A percentile compares a stretch with the other conserved stretches of the same genome.
These are phyloP conservation scores for Gymnothorax javanicus DNA, from an alignment of 2,797 vertebrate genomes.

Conservation along the genomic window DNA sequence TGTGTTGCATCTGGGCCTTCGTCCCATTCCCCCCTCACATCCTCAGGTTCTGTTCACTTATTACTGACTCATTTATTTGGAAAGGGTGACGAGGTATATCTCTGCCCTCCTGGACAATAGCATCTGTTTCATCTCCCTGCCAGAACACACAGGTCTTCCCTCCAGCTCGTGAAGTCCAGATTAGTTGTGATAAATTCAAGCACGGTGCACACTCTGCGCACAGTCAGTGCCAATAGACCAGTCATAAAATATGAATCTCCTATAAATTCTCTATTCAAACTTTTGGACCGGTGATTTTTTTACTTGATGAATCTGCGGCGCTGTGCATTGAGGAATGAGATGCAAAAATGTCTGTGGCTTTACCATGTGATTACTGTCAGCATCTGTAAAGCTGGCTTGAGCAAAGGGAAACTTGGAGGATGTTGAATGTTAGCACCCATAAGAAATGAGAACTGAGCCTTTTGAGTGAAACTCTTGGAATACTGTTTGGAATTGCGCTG, in stretches of 20 bases:
- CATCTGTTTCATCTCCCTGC: constrained; percentile 38
- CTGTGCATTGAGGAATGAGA: background rate
- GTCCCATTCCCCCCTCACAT: too few species aligned
- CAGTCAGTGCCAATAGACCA: background rate
- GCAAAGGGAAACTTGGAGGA: background rate
- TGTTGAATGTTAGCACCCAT: background rate
- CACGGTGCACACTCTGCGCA: background rate
- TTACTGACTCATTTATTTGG: background rate
- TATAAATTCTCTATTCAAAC: background rate
- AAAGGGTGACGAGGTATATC: background rate
- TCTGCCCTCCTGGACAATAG: background rate
- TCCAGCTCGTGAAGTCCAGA: constrained; percentile 17
- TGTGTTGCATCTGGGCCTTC: too few species aligned
- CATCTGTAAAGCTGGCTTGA: background rate
- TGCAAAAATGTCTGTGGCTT: background rate
- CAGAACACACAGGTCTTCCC: constrained; percentile 27
- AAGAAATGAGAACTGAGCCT: constrained; percentile 12
- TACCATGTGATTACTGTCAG: background rate
- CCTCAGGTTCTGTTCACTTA: background rate
- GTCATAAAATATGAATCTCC: too few species aligned
- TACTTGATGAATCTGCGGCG: background rate
- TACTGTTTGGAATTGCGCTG: constrained; percentile 11
- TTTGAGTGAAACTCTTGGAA: constrained; percentile 10
- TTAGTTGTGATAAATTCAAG: background rate
- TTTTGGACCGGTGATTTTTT: background rate